phyloP scores from a whole-genome alignment of 1,140 invertebrate species.

The Halictus rubicundus region DNA sequence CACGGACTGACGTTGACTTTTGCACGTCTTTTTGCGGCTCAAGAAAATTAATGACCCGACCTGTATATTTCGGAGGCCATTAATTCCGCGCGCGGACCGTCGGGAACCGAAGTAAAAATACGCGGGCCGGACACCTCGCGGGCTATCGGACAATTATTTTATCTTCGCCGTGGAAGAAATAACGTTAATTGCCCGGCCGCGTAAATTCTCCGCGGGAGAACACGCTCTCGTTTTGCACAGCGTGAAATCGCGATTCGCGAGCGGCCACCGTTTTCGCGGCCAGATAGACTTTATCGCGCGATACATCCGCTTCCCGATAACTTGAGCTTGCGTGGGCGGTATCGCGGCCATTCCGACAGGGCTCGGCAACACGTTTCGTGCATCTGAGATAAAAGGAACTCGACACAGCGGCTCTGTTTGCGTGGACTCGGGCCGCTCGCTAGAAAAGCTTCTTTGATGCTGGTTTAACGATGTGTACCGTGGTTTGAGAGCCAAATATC shows the following conservation, averaged over 20 bases:
- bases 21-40: neutral
- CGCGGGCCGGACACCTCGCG: neutral
- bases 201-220: neutral
- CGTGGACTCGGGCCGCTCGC: neutral
- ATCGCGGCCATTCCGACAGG: neutral
- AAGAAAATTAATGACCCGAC: neutral
- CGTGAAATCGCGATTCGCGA: neutral
- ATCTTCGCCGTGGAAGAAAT: neutral
- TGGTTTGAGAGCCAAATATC: too few species aligned
- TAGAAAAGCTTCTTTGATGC: neutral
- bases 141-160: slow-evolving; percentile 28
- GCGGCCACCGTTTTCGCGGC: neutral
- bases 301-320: neutral
- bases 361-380: neutral
- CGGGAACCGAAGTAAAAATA: slow-evolving; percentile 51
- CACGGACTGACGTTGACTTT: neutral
- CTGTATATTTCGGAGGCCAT: slow-evolving; percentile 1
- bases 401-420: neutral
- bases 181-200: slow-evolving; percentile 20
- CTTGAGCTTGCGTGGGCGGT: neutral
- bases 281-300: neutral
- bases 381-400: neutral
- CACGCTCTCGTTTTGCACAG: too few species aligned
- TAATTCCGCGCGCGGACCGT: slow-evolving; percentile 13
- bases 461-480: neutral